A percentile compares a stretch with the other conserved stretches of the same genome.
These are phyloP conservation scores for Rhabditophanes sp. DNA, from an alignment of 2,888 invertebrate species.

Conservation along the genomic window DNA sequence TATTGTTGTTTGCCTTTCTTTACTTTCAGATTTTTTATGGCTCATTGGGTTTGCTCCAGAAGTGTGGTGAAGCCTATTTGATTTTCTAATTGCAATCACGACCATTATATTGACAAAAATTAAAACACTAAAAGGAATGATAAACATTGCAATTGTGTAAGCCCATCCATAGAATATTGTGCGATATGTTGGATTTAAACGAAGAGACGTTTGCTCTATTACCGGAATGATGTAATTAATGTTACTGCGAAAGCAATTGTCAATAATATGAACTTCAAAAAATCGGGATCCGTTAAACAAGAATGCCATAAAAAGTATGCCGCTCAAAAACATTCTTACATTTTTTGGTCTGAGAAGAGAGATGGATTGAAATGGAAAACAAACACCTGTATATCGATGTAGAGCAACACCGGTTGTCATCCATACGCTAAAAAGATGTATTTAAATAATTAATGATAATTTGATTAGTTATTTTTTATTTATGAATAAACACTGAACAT, in stretches of 20 bases:
- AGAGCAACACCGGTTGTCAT: conserved; percentile 38
- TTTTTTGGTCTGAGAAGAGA: conserved; percentile 10
- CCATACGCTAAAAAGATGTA: conserved; percentile 23
- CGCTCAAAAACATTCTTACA: conserved; percentile 21
- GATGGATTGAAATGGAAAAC: conserved; percentile 22
- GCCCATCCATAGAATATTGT: conserved; percentile 32
- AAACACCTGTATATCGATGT: conserved; percentile 37
- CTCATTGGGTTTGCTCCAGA: no score
- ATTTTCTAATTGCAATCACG: conserved; percentile 18
- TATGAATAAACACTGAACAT: conserved; percentile 1
- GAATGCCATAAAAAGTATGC: conserved; percentile 21
- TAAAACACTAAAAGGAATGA: conserved; percentile 27
- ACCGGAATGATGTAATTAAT: conserved; percentile 17
- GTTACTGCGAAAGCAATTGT: conserved; percentile 30
- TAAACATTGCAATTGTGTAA: conserved; percentile 17
- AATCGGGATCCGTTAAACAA: conserved; percentile 32
- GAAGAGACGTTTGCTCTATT: conserved; percentile 9
- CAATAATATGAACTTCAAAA: conserved; percentile 33
- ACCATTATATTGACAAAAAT: conserved; percentile 34
- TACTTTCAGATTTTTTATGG: conserved; percentile 9
- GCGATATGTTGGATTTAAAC: conserved; percentile 11
- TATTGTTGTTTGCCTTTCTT: conserved; percentile 33
- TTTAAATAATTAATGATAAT: conserved; percentile 4
- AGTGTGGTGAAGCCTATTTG: conserved; percentile 10
- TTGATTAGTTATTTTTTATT: conserved; percentile 1